These are phyloP conservation scores for Nannoperca obscura DNA, from an alignment of 2,797 vertebrate genomes.

Conservation along the genomic window DNA sequence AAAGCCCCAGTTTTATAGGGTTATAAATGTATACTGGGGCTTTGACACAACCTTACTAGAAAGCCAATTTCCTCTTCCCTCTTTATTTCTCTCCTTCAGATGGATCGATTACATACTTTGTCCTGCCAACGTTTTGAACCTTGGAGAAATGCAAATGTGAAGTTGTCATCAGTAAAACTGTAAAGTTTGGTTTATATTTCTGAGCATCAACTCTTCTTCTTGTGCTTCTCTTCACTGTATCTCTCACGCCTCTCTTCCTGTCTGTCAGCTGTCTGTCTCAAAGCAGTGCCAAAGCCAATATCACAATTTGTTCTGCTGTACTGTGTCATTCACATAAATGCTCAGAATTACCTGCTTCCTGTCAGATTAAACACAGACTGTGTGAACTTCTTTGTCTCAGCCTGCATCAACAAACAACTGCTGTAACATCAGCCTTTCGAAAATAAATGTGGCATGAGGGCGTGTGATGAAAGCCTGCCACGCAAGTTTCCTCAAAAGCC, in stretches of 20 bases:
- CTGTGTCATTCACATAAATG: background rate
- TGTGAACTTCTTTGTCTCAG: background rate
- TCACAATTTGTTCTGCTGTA: constrained; percentile 5
- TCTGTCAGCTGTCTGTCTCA: constrained; percentile 6
- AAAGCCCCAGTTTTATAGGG: constrained; percentile 19
- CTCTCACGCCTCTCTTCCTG: background rate
- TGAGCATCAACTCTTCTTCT: background rate
- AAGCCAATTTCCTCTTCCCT: constrained; percentile 13
- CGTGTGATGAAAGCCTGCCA: constrained; percentile 1
- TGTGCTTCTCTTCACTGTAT: background rate
- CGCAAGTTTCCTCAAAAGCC: constrained; percentile 1
- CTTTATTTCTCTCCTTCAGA: background rate
- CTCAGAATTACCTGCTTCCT: background rate
- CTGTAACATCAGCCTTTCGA: constrained; percentile 8
- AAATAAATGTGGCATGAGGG: background rate
- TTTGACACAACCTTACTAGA: constrained; percentile 5
- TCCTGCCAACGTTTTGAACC: background rate
- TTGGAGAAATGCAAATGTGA: constrained; percentile 14
- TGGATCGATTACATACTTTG: constrained; percentile 1
- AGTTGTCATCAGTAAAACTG: background rate
- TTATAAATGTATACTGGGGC: constrained; percentile 28
- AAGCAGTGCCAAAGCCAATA: background rate
- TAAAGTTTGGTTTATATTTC: too few species aligned
- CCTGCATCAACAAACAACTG: background rate
- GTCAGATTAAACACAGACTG: constrained; percentile 14